These are phyloP conservation scores for Gari tellinella DNA, from an alignment of 2,888 invertebrate genomes.

Conservation along the genomic window DNA sequence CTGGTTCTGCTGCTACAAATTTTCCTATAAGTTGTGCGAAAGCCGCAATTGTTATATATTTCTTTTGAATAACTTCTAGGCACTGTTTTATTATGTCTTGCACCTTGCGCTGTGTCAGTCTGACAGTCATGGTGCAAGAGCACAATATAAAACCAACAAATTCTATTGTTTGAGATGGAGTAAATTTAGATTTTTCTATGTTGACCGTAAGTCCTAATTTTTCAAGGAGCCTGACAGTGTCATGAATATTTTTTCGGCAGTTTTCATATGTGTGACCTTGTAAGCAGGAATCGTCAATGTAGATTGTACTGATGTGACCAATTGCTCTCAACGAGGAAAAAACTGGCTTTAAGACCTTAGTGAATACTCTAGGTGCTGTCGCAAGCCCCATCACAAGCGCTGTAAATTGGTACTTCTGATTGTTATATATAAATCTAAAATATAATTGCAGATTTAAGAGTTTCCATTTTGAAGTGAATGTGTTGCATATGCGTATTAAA, in stretches of 20 bases:
- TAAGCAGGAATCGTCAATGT: conserved; percentile 47
- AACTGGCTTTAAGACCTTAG: conserved; percentile 36
- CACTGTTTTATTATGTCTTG: conserved; percentile 24
- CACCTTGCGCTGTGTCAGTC: conserved; percentile 27
- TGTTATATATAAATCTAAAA: conserved; percentile 29
- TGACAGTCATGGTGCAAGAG: conserved; percentile 39
- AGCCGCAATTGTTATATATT: conserved; percentile 30
- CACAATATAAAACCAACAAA: conserved; percentile 54
- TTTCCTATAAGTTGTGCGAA: conserved; percentile 50
- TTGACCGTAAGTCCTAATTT: no score
- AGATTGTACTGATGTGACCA: conserved; percentile 29
- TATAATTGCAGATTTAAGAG: neutral
- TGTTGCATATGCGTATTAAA: no score
- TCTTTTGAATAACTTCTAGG: conserved; percentile 9
- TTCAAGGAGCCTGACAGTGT: no score
- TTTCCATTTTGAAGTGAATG: no score
- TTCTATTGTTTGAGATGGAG: conserved; percentile 37
- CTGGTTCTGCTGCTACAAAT: conserved; percentile 47
- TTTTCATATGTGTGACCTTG: no score
- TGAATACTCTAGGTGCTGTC: conserved; percentile 20
- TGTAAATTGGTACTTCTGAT: conserved; percentile 32
- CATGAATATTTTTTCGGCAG: no score
- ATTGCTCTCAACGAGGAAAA: conserved; percentile 23
- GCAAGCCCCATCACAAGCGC: conserved; percentile 22
- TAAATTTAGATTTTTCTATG: conserved; percentile 49